Evolutionary conservation across 2,888 invertebrate species (phyloP).

Genomic region (Sarcophaga caerulescens): DNA sequence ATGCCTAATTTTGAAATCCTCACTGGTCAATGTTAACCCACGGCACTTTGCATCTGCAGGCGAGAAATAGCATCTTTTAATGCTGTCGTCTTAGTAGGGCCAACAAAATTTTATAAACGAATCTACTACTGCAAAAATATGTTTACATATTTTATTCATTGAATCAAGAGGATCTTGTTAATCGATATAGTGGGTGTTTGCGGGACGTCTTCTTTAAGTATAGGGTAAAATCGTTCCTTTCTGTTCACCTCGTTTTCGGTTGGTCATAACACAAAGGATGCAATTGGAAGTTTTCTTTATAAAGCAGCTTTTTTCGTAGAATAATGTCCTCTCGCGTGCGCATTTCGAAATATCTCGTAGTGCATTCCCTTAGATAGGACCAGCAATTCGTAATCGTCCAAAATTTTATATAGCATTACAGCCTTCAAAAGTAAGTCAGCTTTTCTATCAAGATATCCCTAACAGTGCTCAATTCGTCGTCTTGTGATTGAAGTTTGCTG

Average conservation of each 20-base stretch:
- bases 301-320: too few relatives aligned
- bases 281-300: too few relatives aligned
- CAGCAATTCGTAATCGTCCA: slow-evolving; percentile 43
- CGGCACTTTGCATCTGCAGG: slow-evolving; percentile 72
- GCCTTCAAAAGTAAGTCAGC: slow-evolving; percentile 7
- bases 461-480: slow-evolving; percentile 65
- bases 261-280: too few relatives aligned
- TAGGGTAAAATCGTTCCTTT: slow-evolving; percentile 60
- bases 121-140: slow-evolving; percentile 76
- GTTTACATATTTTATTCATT: slow-evolving; percentile 70
- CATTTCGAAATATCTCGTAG: slow-evolving; percentile 46
- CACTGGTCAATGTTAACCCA: slow-evolving; percentile 72
- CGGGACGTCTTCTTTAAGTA: slow-evolving; percentile 62
- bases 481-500: slow-evolving; percentile 59
- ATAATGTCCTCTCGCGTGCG: too few relatives aligned
- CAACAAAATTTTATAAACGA: slow-evolving; percentile 78
- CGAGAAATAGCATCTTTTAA: slow-evolving; percentile 74
- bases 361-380: slow-evolving; percentile 50
- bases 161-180: slow-evolving; percentile 76
- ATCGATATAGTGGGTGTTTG: slow-evolving; percentile 71
- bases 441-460: slow-evolving; percentile 51
- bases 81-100: slow-evolving; percentile 73
- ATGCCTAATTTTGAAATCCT: slow-evolving; percentile 71
- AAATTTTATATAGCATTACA: slow-evolving; percentile 57
- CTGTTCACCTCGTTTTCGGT: slow-evolving; percentile 56